phyloP scores from a whole-genome alignment of 2,113 vertebrate genomes.

The Bubalus kerabau region DNA sequence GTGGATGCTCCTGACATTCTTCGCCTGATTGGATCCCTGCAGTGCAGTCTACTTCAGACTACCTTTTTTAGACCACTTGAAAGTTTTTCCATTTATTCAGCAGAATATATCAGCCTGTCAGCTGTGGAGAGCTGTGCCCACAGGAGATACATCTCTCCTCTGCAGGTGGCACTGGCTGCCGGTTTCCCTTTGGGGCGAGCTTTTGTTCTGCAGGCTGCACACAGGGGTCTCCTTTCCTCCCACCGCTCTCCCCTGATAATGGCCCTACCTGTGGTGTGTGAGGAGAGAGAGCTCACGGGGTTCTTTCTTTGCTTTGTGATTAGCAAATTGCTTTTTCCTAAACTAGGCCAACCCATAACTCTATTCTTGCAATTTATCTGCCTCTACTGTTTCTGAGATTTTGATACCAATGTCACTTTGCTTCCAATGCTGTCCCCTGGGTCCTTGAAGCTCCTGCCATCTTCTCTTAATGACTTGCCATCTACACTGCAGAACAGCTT shows the following conservation, averaged over 20 bases:
- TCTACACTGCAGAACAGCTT: constrained; percentile 17
- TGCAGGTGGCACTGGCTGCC: constrained; percentile 68
- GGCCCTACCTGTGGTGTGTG: constrained; percentile 10
- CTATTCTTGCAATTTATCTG: constrained; percentile 60
- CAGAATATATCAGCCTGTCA: constrained; percentile 63
- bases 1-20: constrained; percentile 54
- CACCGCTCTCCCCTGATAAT: neutral
- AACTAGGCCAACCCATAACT: constrained; percentile 60
- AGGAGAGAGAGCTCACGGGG: neutral
- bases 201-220: constrained; percentile 1
- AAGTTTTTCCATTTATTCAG: constrained; percentile 71
- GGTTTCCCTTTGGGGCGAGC: constrained; percentile 52
- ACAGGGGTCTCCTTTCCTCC: constrained; percentile 4
- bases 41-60: constrained; percentile 59
- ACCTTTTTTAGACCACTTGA: constrained; percentile 65
- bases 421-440: constrained; percentile 39
- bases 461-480: constrained; percentile 46
- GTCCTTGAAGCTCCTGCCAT: constrained; percentile 28
- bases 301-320: constrained; percentile 56
- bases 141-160: constrained; percentile 62
- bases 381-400: constrained; percentile 55
- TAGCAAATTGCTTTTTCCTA: constrained; percentile 69
- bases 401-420: constrained; percentile 55
- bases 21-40: constrained; percentile 60
- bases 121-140: constrained; percentile 37